phyloP scores from a whole-genome alignment of 2,888 invertebrate species.

The Drosophila algonquin region DNA sequence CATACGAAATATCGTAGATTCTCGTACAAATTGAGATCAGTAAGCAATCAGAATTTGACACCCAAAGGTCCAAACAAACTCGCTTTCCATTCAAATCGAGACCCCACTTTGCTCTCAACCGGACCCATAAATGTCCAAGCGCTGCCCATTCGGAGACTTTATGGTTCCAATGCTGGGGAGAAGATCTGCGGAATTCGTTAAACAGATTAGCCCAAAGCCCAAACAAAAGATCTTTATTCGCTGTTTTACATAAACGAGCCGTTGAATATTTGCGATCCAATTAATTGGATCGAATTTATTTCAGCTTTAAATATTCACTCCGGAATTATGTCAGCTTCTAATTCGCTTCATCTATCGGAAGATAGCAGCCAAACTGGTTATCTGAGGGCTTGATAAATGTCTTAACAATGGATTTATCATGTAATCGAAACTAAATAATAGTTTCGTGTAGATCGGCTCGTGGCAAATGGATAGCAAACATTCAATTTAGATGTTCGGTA shows the following conservation, averaged over 20 bases:
- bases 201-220: conserved; percentile 55
- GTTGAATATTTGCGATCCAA: conserved; percentile 51
- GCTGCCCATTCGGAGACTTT: conserved; percentile 43
- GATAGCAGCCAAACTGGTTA: not conserved
- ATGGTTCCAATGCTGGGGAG: conserved; percentile 23
- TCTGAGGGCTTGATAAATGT: conserved; percentile 8
- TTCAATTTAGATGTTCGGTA: not conserved
- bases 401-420: not conserved
- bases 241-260: conserved; percentile 64
- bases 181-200: conserved; percentile 56
- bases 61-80: conserved; percentile 40
- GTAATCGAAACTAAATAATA: not conserved
- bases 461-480: not conserved
- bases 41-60: conserved; percentile 41
- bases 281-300: conserved; percentile 69
- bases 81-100: conserved; percentile 27
- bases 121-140: conserved; percentile 30
- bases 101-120: conserved; percentile 10
- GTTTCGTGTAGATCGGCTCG: not conserved
- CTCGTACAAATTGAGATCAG: conserved; percentile 55
- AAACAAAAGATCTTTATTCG: conserved; percentile 56
- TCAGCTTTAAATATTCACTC: conserved; percentile 55
- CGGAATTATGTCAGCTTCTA: conserved; percentile 38
- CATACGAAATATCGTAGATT: conserved; percentile 26
- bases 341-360: not conserved